Conservation (phyloP, 2,113 vertebrate species). For the Myodes glareolus region DNA sequence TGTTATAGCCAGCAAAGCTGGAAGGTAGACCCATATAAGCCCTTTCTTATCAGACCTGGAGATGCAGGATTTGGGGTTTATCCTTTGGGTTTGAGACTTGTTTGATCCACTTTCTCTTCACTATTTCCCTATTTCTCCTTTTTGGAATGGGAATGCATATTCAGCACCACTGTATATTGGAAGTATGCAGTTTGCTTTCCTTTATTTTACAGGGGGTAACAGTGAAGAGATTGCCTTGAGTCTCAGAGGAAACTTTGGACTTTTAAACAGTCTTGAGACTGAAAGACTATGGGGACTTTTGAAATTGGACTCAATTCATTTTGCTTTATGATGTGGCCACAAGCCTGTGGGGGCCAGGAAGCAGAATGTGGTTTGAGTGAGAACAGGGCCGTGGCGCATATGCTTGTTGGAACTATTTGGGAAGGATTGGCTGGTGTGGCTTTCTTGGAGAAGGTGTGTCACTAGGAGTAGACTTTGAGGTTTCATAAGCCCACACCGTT, state of each 20-base stretch:
- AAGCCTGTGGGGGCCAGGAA: neutral
- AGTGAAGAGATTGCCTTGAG: neutral
- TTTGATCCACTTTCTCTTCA: neutral
- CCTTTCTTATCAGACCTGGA: neutral
- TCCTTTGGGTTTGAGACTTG: neutral
- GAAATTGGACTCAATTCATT: neutral
- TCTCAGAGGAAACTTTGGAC: neutral
- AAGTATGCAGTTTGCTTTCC: neutral
- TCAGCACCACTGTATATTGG: neutral
- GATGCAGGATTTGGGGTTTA: neutral
- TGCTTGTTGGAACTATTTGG: neutral
- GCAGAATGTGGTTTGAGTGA: neutral
- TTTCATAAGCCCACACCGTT: too few species aligned
- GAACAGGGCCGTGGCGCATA: neutral
- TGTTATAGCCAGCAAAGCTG: neutral
- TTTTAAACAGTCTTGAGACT: too few species aligned
- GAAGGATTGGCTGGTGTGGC: neutral
- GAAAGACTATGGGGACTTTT: neutral
- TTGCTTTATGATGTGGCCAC: neutral
- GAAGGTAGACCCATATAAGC: neutral
- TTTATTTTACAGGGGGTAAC: neutral
- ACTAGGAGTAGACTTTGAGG: too few species aligned
- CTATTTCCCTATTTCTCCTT: neutral
- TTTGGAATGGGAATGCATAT: neutral
- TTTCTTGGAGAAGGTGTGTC: neutral